Evolutionary conservation across 2,113 vertebrate species (phyloP), one percentile per base, ranked within the genome.

Genomic region (Melanerpes formicivorus): DNA sequence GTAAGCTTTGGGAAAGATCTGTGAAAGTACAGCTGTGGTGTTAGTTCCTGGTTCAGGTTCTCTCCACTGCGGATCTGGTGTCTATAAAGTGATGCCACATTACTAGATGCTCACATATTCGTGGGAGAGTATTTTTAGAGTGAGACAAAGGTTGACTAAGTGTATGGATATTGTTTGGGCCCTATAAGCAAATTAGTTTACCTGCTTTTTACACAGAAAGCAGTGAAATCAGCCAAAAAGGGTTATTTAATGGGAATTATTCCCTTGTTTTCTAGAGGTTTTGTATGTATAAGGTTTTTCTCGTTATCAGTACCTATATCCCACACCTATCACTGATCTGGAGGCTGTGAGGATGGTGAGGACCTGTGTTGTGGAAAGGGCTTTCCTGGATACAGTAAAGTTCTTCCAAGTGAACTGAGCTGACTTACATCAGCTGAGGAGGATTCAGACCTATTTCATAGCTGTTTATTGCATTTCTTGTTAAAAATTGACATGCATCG

Each of bases 301-400:
- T 76, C 58, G 15, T 78, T 60, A 18, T 25, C 32, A 19, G 14
- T 60, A 29, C 22, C 13, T 50, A 37, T 29, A 13, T 58, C 26
- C 11, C 1, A 7, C 1, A 1, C 64, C 46, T 84, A 8, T 29
- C 0, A 0, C 55, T 62, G 37, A 23, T 14, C 26, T 1, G 2
- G 30, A 29, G 27, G 13, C 60, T 75, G 32, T 46, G 50, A 93
- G 55, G 44, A 30, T 9, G 3, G 32, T 48, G 44, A 13, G 44
- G 67, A 52, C 14, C 30, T 56, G 10, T 16, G 8, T 2, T 44
- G 29, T 65, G 25, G 55, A 25, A 87, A 78, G 40, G 18, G 5
- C 22, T 74, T 4, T 60, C 6, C 40, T 67, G 42, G 48, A 5
- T 55, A 27, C n/a, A 75, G 5, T 12, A 66, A 34, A 25, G 16